Percentiles rank a stretch among this genome's conserved stretches.
Conservation (phyloP, 2,888 invertebrate species). For the Oligia latruncula region DNA sequence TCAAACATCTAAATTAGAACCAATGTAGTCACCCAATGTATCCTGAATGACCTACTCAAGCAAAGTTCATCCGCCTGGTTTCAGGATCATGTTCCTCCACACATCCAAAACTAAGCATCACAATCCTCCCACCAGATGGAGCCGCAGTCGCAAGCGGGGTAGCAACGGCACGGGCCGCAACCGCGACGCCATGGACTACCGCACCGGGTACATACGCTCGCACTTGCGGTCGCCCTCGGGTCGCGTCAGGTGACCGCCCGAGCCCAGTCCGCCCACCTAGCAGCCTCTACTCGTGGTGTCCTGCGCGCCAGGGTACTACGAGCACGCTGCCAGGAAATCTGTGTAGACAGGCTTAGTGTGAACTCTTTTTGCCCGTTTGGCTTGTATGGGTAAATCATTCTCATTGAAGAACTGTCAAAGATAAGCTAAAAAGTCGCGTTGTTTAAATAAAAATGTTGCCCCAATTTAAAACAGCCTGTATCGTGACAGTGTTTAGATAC, state of each 20-base stretch:
- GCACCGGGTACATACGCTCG: conserved; percentile 97
- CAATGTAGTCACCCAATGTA: neutral
- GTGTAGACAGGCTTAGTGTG: conserved; percentile 49
- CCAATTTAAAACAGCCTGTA: neutral
- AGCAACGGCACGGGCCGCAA: conserved; percentile 85
- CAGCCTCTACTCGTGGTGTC: conserved; percentile 59
- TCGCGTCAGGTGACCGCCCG: conserved; percentile 96
- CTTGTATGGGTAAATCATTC: conserved; percentile 35
- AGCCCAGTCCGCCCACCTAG: conserved; percentile 52
- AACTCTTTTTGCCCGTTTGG: conserved; percentile 47
- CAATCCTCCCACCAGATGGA: conserved; percentile 92
- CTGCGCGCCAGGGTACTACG: conserved; percentile 52
- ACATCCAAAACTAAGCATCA: conserved; percentile 53
- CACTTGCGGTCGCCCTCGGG: conserved; percentile 98
- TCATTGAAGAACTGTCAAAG: conserved; percentile 33
- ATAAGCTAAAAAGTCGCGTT: neutral
- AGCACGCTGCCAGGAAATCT: conserved; percentile 57
- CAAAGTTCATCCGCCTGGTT: conserved; percentile 47
- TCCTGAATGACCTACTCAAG: conserved; percentile 18
- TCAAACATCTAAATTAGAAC: neutral
- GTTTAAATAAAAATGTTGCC: neutral
- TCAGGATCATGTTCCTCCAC: conserved; percentile 48
- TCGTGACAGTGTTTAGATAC: neutral
- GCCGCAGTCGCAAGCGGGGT: conserved; percentile 93
- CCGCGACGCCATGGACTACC: conserved; percentile 94